phyloP scores from a whole-genome alignment of 2,888 invertebrate species.

The Protula sp. region DNA sequence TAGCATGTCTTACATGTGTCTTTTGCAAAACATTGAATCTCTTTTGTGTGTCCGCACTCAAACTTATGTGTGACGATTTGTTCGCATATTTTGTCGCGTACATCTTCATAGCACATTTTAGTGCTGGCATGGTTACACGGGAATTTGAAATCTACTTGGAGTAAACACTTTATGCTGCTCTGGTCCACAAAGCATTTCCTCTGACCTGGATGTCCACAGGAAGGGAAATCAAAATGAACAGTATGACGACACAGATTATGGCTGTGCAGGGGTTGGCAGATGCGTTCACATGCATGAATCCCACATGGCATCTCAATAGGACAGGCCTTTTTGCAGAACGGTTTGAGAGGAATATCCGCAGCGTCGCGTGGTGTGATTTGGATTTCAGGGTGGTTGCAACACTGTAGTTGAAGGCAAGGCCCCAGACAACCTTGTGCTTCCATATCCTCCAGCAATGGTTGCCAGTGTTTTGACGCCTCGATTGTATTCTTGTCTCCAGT shows the following conservation, averaged over 20 bases:
- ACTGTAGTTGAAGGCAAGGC: constrained; percentile 1
- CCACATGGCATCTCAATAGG: constrained; percentile 5
- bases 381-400: constrained; percentile 8
- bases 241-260: constrained; percentile 1
- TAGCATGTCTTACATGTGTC: too few species aligned
- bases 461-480: not conserved
- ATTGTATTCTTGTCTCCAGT: constrained; percentile 15
- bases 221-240: constrained; percentile 4
- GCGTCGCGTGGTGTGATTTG: constrained; percentile 2
- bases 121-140: too few species aligned
- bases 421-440: not conserved
- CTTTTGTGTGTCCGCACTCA: too few species aligned
- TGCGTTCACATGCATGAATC: constrained; percentile 8
- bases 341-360: constrained; percentile 8
- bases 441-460: constrained; percentile 2
- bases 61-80: too few species aligned
- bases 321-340: constrained; percentile 12
- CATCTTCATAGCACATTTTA: too few species aligned
- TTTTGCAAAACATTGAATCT: too few species aligned
- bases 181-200: constrained; percentile 11
- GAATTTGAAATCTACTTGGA: too few species aligned
- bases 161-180: too few species aligned
- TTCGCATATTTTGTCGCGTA: too few species aligned
- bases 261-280: constrained; percentile 11
- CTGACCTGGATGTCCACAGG: constrained; percentile 10